These are phyloP conservation scores for Aricia artaxerxes DNA, from an alignment of 2,888 invertebrate species.

Conservation along the genomic window DNA sequence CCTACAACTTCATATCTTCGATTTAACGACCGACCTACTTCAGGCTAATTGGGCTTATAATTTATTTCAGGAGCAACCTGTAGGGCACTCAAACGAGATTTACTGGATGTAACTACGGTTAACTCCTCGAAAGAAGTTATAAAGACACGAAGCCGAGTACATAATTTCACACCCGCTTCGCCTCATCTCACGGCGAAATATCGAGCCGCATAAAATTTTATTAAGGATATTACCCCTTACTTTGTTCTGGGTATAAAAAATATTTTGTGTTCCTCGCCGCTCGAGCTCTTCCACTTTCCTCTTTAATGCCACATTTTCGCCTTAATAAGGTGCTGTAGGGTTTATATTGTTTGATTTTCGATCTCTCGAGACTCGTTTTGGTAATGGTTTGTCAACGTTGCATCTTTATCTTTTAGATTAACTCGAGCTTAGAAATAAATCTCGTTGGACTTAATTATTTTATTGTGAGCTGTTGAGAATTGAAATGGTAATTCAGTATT, in stretches of 20 bases:
- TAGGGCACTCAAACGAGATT: slow-evolving; percentile 6
- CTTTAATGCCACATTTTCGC: slow-evolving; percentile 74
- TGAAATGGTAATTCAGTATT: not conserved
- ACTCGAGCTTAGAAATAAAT: slow-evolving; percentile 25
- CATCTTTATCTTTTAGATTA: slow-evolving; percentile 13
- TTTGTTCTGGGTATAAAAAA: slow-evolving; percentile 70
- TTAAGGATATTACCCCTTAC: slow-evolving; percentile 71
- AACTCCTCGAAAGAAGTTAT: slow-evolving; percentile 52
- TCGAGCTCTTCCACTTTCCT: slow-evolving; percentile 55
- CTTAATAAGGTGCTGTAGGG: slow-evolving; percentile 74
- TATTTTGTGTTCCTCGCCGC: slow-evolving; percentile 59
- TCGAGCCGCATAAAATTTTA: slow-evolving; percentile 79
- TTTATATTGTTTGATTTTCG: slow-evolving; percentile 76
- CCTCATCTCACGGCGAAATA: slow-evolving; percentile 76
- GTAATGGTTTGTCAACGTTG: slow-evolving; percentile 62
- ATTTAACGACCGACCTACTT: slow-evolving; percentile 23
- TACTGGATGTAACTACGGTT: slow-evolving; percentile 25
- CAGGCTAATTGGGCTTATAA: slow-evolving; percentile 1
- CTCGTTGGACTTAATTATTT: slow-evolving; percentile 34
- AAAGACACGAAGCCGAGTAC: slow-evolving; percentile 60
- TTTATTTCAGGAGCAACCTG: not conserved
- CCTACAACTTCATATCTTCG: slow-evolving; percentile 16
- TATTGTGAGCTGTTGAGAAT: slow-evolving; percentile 35
- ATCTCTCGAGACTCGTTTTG: slow-evolving; percentile 64
- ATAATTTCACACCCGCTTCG: slow-evolving; percentile 75